These are phyloP conservation scores for Aphaenogaster rudis DNA, from an alignment of 1,140 invertebrate genomes.

Conservation along the genomic window DNA sequence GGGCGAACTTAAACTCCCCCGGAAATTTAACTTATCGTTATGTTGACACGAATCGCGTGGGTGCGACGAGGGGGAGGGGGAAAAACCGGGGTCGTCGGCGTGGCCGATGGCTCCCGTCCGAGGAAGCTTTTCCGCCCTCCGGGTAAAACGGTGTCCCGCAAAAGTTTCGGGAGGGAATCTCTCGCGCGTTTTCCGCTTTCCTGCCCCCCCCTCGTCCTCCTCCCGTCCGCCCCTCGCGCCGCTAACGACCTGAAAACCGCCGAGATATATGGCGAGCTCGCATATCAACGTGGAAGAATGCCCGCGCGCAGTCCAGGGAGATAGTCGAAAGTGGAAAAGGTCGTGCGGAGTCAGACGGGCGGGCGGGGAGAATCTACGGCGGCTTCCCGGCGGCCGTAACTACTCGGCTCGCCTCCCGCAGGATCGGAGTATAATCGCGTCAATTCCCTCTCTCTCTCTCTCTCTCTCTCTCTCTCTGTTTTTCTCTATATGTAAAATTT, in stretches of 20 bases:
- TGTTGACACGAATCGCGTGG: slow-evolving; percentile 36
- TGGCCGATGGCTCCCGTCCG: not conserved
- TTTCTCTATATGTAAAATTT: not conserved
- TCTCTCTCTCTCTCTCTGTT: not conserved
- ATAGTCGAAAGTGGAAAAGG: slow-evolving; percentile 62
- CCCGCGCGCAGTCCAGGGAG: slow-evolving; percentile 45
- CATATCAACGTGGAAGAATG: slow-evolving; percentile 61
- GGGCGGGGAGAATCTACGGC: slow-evolving; percentile 10
- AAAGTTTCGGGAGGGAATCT: slow-evolving; percentile 35
- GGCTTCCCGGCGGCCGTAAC: slow-evolving; percentile 29
- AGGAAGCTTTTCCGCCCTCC: not conserved
- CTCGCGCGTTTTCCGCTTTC: slow-evolving; percentile 35
- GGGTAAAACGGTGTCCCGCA: slow-evolving; percentile 7
- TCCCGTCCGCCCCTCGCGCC: not conserved
- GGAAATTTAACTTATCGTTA: slow-evolving; percentile 47
- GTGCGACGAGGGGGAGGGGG: not conserved
- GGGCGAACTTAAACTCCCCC: slow-evolving; percentile 29
- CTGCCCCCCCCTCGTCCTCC: no score
- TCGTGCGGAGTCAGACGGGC: slow-evolving; percentile 56
- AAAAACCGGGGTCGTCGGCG: not conserved
- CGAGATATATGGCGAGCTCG: slow-evolving; percentile 45
- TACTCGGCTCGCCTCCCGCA: slow-evolving; percentile 44
- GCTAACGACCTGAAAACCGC: slow-evolving; percentile 54
- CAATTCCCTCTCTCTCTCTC: no score
- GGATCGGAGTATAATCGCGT: slow-evolving; percentile 38